Percentiles rank a stretch among this genome's conserved stretches.
phyloP scores from a whole-genome alignment of 2,888 invertebrate genomes.

The Pseudanteris insignis region DNA sequence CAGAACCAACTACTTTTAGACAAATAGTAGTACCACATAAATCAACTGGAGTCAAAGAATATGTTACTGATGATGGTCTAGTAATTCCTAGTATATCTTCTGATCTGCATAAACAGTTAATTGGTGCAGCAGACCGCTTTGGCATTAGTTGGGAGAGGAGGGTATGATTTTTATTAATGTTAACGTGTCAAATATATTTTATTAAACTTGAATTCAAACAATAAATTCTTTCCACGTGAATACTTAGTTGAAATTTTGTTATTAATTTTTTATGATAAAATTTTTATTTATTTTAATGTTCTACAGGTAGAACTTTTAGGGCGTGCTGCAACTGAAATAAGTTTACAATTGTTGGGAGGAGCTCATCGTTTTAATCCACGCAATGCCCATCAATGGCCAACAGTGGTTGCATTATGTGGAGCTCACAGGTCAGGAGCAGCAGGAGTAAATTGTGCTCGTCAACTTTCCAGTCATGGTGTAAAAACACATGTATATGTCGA shows the following conservation, averaged over 20 bases:
- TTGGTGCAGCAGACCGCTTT: constrained; percentile 74
- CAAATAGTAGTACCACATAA: constrained; percentile 77
- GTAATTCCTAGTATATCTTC: constrained; percentile 77
- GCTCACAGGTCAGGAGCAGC: constrained; percentile 75
- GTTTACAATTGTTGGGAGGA: constrained; percentile 84
- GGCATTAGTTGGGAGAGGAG: constrained; percentile 74
- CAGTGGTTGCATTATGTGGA: constrained; percentile 79
- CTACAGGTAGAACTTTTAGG: constrained; percentile 82
- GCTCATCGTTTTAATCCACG: constrained; percentile 83
- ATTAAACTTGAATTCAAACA: too few species aligned
- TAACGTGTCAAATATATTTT: too few species aligned
- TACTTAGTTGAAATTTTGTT: too few species aligned
- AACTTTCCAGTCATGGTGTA: constrained; percentile 84
- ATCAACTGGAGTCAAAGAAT: constrained; percentile 71
- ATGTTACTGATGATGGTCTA: constrained; percentile 84
- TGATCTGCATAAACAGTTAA: constrained; percentile 73
- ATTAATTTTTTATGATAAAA: too few species aligned
- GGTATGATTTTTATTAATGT: constrained; percentile 53
- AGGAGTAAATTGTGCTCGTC: constrained; percentile 80
- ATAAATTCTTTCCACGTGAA: too few species aligned
- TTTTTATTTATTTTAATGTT: too few species aligned
- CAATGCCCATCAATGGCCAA: constrained; percentile 89
- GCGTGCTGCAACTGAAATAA: constrained; percentile 85
- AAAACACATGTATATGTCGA: constrained; percentile 73
- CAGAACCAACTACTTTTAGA: constrained; percentile 72